phyloP scores from a whole-genome alignment of 1,140 invertebrate species.

The Glossosoma conforme region DNA sequence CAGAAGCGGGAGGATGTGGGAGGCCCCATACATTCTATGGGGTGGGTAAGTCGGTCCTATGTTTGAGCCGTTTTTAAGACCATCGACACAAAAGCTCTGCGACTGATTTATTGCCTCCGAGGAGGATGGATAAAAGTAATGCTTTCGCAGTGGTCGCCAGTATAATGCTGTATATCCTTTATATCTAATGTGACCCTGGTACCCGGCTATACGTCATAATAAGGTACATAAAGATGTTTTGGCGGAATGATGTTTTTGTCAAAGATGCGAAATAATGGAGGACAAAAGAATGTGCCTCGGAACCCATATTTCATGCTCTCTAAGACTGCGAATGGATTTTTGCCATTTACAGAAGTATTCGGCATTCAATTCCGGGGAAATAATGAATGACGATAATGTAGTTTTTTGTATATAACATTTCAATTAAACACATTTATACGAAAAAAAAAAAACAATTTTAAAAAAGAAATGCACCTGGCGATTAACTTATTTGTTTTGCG shows the following conservation, averaged over 20 bases:
- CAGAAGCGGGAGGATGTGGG: constrained; percentile 2
- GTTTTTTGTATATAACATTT: too few species aligned
- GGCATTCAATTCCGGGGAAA: constrained; percentile 6
- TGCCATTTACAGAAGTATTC: constrained; percentile 5
- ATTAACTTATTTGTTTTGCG: too few species aligned
- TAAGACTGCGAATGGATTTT: constrained; percentile 21
- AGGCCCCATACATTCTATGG: constrained; percentile 4
- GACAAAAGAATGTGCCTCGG: constrained; percentile 29
- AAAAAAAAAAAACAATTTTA: too few species aligned
- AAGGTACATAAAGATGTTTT: constrained; percentile 19
- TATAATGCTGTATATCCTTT: constrained; percentile 31
- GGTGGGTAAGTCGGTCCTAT: constrained; percentile 26
- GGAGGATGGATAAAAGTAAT: constrained; percentile 32
- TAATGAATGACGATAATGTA: constrained; percentile 6
- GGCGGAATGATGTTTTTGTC: constrained; percentile 31
- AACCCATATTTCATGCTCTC: constrained; percentile 30
- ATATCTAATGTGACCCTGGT: constrained; percentile 23
- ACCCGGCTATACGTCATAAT: constrained; percentile 23
- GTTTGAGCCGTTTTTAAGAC: constrained; percentile 33
- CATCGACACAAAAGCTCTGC: constrained; percentile 33
- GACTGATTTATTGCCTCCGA: constrained; percentile 31
- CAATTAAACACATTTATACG: too few species aligned
- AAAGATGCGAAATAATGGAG: constrained; percentile 29
- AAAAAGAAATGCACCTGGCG: too few species aligned
- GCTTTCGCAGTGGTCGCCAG: constrained; percentile 31